Base-by-base conservation (phyloP, 2,888 invertebrate genomes). In the Achlya flavicornis region DNA sequence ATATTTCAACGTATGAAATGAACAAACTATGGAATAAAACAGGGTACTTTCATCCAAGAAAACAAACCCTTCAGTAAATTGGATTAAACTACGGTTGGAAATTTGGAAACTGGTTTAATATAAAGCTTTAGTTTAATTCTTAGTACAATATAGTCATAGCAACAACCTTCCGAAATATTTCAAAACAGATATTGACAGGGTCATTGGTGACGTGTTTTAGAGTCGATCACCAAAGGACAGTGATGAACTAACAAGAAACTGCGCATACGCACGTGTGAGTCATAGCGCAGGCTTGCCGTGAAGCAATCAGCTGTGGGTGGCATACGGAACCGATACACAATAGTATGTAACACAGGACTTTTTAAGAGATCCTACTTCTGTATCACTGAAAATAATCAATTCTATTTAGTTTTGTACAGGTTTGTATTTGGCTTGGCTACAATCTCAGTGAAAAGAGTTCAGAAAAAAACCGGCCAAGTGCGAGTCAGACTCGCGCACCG, bases 171-270 rank as follows among this genome's bases (percentile, higher is more conserved):
- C 7, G 19, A 19, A 53, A 53, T 1, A 53, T 19, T 16, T 53
- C 10, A 53, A 53, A 53, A 53, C 16, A 10, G 10, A 48, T 53
- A 0, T 14, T 10, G 0, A 3, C 53, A 53, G 16, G 53, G 53
- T 53, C 53, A 19, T 7, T 10, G 19, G 10, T 53, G 53, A 53
- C 53, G 53, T 19, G 16, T 41, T 4, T 41, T 12, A 41, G 12
- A 41, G 10, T 19, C 10, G 19, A 53, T 53, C 53, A 53, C 53
- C 53, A 53, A 46, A 46, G 46, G 46, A 6, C 46, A 19, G 10
- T 53, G 53, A 53, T 53, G 53, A 53, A 53, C 53, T 53, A 53
- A 41, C 41, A 41, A 4, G 19, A 16, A 48, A 19, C 53, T 53
- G 53, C 10, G 19, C 10, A 4, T 53, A 19, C 53, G 53, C 53